Conservation (phyloP, 2,797 vertebrate species). For the Dallia pectoralis region DNA sequence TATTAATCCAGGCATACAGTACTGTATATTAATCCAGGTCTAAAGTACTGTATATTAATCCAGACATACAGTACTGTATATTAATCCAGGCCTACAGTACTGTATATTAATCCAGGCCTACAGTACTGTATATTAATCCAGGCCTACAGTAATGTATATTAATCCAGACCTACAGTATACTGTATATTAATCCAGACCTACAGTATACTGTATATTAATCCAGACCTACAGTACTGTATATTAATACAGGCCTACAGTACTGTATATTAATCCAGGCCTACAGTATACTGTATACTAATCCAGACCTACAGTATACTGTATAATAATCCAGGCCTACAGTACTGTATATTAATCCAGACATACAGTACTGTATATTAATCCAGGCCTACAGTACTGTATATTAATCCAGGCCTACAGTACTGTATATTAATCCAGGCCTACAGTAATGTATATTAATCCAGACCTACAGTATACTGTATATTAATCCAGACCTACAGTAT, state of each 20-base stretch:
- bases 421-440: neutral
- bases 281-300: neutral
- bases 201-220: conserved; percentile 1
- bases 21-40: neutral
- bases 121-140: conserved; percentile 1
- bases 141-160: neutral
- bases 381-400: neutral
- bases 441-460: neutral
- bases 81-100: conserved; percentile 3
- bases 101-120: neutral
- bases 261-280: neutral
- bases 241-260: conserved; percentile 2
- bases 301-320: neutral
- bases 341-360: conserved; percentile 1
- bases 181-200: neutral
- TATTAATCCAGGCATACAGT: neutral
- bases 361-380: no score
- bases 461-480: neutral
- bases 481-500: conserved; percentile 2
- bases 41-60: conserved; percentile 1
- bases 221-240: neutral
- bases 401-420: conserved; percentile 3
- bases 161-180: conserved; percentile 1
- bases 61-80: neutral
- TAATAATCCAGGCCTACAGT: neutral